Percentiles rank a stretch among this genome's conserved stretches.
These are phyloP conservation scores for Ditylenchus dipsaci DNA, from an alignment of 1,140 invertebrate species.

Conservation along the genomic window DNA sequence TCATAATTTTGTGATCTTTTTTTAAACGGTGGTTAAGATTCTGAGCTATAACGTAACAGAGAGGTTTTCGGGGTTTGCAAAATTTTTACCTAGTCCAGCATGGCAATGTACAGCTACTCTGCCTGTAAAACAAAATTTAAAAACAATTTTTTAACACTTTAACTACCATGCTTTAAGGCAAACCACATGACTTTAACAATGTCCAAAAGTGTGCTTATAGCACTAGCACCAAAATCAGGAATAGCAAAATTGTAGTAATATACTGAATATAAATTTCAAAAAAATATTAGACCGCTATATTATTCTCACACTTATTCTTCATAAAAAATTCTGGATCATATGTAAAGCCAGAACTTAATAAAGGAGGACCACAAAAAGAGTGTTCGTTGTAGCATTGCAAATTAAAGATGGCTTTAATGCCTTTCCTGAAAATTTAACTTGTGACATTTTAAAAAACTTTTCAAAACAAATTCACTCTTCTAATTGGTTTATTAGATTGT, in stretches of 20 bases:
- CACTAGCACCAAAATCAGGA: slow-evolving; percentile 36
- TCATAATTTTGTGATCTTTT: too few relatives aligned
- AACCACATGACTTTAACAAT: slow-evolving; percentile 47
- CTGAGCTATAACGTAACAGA: too few relatives aligned
- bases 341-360: slow-evolving; percentile 35
- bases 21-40: too few relatives aligned
- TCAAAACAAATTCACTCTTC: slow-evolving; percentile 22
- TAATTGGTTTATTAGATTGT: slow-evolving; percentile 37
- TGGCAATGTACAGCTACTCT: slow-evolving; percentile 44
- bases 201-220: slow-evolving; percentile 25
- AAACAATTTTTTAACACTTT: slow-evolving; percentile 1
- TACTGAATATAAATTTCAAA: slow-evolving; percentile 25
- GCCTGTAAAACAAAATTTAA: slow-evolving; percentile 10
- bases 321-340: slow-evolving; percentile 46
- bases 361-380: slow-evolving; percentile 41
- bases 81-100: slow-evolving; percentile 27
- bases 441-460: too few relatives aligned
- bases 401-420: slow-evolving; percentile 37
- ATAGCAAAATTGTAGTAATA: slow-evolving; percentile 50
- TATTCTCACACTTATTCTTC: slow-evolving; percentile 32
- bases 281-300: not conserved
- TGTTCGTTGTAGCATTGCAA: slow-evolving; percentile 40
- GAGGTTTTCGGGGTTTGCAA: too few relatives aligned
- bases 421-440: slow-evolving; percentile 15
- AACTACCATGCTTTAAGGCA: slow-evolving; percentile 28